These are phyloP conservation scores for Chironomus riparius DNA, from an alignment of 2,888 invertebrate species.

Conservation along the genomic window DNA sequence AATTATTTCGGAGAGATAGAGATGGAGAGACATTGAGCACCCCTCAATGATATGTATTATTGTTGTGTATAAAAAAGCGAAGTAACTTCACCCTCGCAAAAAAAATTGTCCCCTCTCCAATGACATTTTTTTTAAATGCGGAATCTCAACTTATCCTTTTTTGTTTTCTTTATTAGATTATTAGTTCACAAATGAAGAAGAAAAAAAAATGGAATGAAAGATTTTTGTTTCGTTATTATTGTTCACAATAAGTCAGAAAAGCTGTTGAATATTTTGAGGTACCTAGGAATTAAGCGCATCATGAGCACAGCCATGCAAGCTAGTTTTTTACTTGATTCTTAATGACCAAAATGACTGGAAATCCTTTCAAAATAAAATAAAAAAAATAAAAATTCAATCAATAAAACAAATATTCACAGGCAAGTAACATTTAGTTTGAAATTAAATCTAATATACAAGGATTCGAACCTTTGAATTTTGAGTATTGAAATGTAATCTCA, in stretches of 20 bases:
- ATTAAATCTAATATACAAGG: too few species aligned
- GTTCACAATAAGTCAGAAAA: neutral
- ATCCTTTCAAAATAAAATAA: too few species aligned
- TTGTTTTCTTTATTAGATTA: slow-evolving; percentile 6
- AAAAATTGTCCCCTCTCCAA: neutral
- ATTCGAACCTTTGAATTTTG: too few species aligned
- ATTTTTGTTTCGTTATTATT: neutral
- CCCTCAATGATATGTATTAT: neutral
- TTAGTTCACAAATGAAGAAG: slow-evolving; percentile 5
- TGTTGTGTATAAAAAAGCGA: neutral
- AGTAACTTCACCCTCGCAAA: neutral
- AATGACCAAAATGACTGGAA: too few species aligned
- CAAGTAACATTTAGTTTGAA: too few species aligned
- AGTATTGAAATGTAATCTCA: too few species aligned
- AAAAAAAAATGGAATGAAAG: neutral
- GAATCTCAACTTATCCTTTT: neutral
- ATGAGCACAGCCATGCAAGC: too few species aligned
- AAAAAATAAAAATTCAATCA: too few species aligned
- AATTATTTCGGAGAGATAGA: neutral
- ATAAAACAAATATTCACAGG: too few species aligned
- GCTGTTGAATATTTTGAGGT: too few species aligned
- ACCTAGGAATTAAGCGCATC: too few species aligned
- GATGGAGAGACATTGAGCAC: neutral
- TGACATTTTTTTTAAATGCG: neutral
- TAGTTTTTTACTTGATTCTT: too few species aligned